Base-by-base conservation (phyloP, 2,797 vertebrate genomes). In the Chrysocyon brachyurus region DNA sequence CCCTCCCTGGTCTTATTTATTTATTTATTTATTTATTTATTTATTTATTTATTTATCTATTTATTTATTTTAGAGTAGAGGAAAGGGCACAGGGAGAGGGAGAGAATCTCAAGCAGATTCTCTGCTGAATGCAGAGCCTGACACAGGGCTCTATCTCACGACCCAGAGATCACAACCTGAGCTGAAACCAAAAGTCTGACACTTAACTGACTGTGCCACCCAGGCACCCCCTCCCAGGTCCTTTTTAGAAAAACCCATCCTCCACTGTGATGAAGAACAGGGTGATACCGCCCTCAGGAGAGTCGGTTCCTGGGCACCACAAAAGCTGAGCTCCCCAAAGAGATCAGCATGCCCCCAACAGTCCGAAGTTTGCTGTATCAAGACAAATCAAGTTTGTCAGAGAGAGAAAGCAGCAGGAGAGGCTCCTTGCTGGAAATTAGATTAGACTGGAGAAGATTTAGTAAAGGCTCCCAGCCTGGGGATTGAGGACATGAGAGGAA, bases 351-450 rank as follows among this genome's bases (percentile, higher is more conserved):
- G 3, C 82, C 72, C 15, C 97, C 79, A 36, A 91, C 22, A 14
- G 92, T 94, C 93, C 96, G 97, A 97, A 98, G 97, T 91, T 98
- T 96, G 86, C 78, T 96, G 94, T 46, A 90, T 93, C 72, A 90
- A 97, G 90, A 94, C 87, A 98, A 98, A 98, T 98, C 94, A 96
- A 54, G 90, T 95, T 97, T 98, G 97, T 97, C 94, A 97, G 96
- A 96, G 92, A 97, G 91, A 98, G 97, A 97, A 92, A 91, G 66
- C 36, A 46, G 72, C 33, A 33, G 31, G 82, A 78, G 54, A 61
- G 72, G 22, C 85, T 82, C 61, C 97, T 98, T 97, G 96, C 95
- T 97, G 95, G 94, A 98, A 97, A 98, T 98, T 95, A 98, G 97
- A 12, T 36, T 85, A 97, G 98, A 96, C 93, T 92, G 94, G 95